A percentile compares a stretch with the other conserved stretches of the same genome.
Evolutionary conservation across 1,140 invertebrate genomes (phyloP).

Genomic region (Zaprionus inermis): DNA sequence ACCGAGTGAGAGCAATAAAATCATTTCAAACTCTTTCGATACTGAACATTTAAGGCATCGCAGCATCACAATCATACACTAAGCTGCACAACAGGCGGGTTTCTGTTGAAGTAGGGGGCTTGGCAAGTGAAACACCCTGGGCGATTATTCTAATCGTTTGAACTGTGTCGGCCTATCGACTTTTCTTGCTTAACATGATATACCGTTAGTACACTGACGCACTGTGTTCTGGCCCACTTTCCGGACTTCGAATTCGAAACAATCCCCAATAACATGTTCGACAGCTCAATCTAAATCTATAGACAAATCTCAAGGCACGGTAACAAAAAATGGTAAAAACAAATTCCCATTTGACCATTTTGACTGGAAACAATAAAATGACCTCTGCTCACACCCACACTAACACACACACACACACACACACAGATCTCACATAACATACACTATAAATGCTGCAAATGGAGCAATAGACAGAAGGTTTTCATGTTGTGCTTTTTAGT

Average conservation of each 20-base stretch:
- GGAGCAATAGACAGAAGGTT: slow-evolving; percentile 65
- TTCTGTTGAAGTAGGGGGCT: slow-evolving; percentile 22
- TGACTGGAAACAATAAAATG: slow-evolving; percentile 78
- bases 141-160: slow-evolving; percentile 80
- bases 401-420: slow-evolving; percentile 11
- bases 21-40: slow-evolving; percentile 26
- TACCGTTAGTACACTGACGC: slow-evolving; percentile 19
- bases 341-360: slow-evolving; percentile 78
- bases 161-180: slow-evolving; percentile 39
- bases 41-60: slow-evolving; percentile 48
- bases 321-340: slow-evolving; percentile 53
- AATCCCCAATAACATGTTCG: slow-evolving; percentile 59
- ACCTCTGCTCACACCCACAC: slow-evolving; percentile 46
- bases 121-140: slow-evolving; percentile 57
- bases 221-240: slow-evolving; percentile 2
- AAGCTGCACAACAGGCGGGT: slow-evolving; percentile 23
- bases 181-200: slow-evolving; percentile 34
- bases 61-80: slow-evolving; percentile 14
- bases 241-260: slow-evolving; percentile 11
- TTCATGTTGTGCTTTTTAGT: slow-evolving; percentile 37
- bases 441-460: slow-evolving; percentile 75
- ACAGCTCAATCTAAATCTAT: slow-evolving; percentile 79
- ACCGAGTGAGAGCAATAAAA: slow-evolving; percentile 58
- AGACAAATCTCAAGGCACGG: slow-evolving; percentile 38
- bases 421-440: slow-evolving; percentile 16